phyloP scores from a whole-genome alignment of 2,888 invertebrate genomes.

The Prosapia bicincta region DNA sequence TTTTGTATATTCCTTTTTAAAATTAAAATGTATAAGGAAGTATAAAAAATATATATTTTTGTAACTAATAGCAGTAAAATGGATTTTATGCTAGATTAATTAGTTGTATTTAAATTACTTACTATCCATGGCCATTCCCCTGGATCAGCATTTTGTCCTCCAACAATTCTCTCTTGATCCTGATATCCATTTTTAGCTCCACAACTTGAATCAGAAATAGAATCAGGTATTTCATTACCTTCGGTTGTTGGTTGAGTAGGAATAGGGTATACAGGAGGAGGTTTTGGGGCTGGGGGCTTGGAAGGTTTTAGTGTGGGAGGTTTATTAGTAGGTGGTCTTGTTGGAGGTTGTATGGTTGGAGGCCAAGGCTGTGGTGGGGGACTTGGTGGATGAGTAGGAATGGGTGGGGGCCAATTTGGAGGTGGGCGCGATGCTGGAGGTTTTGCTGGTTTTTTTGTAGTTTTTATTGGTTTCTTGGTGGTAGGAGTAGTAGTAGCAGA shows the following conservation, averaged over 20 bases:
- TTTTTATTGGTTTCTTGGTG: conserved; percentile 39
- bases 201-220: conserved; percentile 52
- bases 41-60: no score
- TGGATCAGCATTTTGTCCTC: conserved; percentile 74
- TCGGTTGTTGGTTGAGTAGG: conserved; percentile 42
- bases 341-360: conserved; percentile 18
- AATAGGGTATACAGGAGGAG: conserved; percentile 24
- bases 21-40: no score
- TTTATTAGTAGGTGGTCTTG: conserved; percentile 27
- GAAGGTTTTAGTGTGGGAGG: conserved; percentile 19
- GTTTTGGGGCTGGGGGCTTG: conserved; percentile 26
- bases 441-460: conserved; percentile 45
- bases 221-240: conserved; percentile 29
- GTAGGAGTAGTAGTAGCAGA: conserved; percentile 43
- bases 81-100: no score
- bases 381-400: conserved; percentile 35
- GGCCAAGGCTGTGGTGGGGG: conserved; percentile 31
- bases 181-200: conserved; percentile 76
- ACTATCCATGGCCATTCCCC: conserved; percentile 71
- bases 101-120: no score
- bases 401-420: conserved; percentile 36
- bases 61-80: no score
- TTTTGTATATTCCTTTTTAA: no score
- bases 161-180: conserved; percentile 81
- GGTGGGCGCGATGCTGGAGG: conserved; percentile 42